Percentiles rank a stretch among this genome's conserved stretches.
Conservation (phyloP, 2,797 vertebrate genomes). For the Poeciliopsis gracilis region DNA sequence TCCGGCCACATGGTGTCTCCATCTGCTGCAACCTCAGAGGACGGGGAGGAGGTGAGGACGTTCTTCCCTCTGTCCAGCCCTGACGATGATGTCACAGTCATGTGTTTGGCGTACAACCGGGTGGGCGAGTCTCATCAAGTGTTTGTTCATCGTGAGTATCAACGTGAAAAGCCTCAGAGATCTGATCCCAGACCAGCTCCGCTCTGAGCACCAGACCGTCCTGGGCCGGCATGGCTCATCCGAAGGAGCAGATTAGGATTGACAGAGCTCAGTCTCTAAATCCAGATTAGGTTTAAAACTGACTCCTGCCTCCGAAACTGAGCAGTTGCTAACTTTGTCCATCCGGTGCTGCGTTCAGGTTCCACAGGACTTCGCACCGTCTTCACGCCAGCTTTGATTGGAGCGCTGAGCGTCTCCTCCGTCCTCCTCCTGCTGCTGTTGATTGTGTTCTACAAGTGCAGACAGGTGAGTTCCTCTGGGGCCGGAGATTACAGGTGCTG, state of each 20-base stretch:
- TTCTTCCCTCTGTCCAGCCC: constrained; percentile 29
- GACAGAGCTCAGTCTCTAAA: not conserved
- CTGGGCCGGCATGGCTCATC: not conserved
- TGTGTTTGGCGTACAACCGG: constrained; percentile 83
- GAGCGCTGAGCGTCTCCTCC: constrained; percentile 46
- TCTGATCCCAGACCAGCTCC: not conserved
- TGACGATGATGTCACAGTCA: constrained; percentile 73
- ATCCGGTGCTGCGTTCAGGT: not conserved
- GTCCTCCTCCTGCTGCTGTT: constrained; percentile 83
- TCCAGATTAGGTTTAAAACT: not conserved
- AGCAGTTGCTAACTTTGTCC: not conserved
- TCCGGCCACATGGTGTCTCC: constrained; percentile 19
- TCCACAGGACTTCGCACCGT: not conserved
- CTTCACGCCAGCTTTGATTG: constrained; percentile 73
- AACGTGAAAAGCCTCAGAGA: not conserved
- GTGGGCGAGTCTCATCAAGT: constrained; percentile 64
- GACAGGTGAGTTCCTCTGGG: constrained; percentile 78
- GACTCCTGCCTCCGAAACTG: not conserved
- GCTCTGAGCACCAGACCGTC: not conserved
- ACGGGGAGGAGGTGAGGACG: constrained; percentile 71
- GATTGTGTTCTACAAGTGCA: constrained; percentile 88
- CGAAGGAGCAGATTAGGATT: not conserved
- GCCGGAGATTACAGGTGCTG: no score
- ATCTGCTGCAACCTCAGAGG: constrained; percentile 33
- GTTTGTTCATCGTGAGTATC: constrained; percentile 57